A percentile compares a stretch with the other conserved stretches of the same genome.
Conservation (phyloP, 2,888 invertebrate species). For the Nebria salina region DNA sequence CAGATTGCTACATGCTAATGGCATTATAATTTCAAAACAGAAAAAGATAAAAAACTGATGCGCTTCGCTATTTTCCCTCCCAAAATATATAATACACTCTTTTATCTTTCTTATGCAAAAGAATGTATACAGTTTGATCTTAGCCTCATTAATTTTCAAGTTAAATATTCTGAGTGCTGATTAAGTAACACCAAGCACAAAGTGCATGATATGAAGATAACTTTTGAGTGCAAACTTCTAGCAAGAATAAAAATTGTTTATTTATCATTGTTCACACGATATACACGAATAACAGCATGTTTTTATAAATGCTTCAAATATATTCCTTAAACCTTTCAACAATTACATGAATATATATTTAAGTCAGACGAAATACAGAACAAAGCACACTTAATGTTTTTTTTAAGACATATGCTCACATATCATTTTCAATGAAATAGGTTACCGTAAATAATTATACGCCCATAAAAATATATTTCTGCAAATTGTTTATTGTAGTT, state of each 20-base stretch:
- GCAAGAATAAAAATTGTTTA: too few species aligned
- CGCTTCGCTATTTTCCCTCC: not conserved
- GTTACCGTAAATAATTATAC: not conserved
- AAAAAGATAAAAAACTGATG: slow-evolving; percentile 27
- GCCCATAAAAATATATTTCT: not conserved
- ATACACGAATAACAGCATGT: too few species aligned
- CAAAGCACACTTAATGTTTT: not conserved
- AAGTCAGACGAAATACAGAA: not conserved
- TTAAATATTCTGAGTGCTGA: too few species aligned
- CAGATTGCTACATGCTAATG: slow-evolving; percentile 38
- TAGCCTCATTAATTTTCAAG: too few species aligned
- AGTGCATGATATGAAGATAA: too few species aligned
- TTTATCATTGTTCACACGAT: too few species aligned
- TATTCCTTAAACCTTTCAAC: not conserved
- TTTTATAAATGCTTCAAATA: too few species aligned
- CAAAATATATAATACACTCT: not conserved
- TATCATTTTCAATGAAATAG: not conserved
- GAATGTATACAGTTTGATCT: too few species aligned
- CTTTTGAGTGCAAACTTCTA: too few species aligned
- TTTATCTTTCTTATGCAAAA: not conserved
- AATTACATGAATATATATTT: not conserved
- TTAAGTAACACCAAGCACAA: too few species aligned
- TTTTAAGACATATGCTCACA: not conserved
- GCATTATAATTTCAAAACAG: slow-evolving; percentile 40
- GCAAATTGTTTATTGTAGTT: not conserved